Evolutionary conservation across 2,797 vertebrate genomes (phyloP), one percentile per base, ranked within the genome.

Genomic region (Hyperoplus immaculatus): DNA sequence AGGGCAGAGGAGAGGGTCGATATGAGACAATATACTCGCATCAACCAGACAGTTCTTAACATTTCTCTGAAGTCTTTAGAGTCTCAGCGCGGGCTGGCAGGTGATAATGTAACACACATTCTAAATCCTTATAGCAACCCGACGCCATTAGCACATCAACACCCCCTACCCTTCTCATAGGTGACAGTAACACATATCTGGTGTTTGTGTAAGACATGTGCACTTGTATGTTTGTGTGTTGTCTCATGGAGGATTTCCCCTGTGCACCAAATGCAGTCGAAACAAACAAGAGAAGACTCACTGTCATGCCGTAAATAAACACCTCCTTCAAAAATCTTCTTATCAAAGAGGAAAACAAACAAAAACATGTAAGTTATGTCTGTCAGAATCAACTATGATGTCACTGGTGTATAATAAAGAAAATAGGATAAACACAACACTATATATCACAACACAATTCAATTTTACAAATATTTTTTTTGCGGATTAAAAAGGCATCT

Each of bases 91-190:
- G n/a, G 72, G 63, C n/a, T 9, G 53, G 67, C 75, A 72, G 74
- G 87, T 86, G 88, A 87, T 90, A 88, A 90, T 90, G 80, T 77
- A 89, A 93, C 89, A 89, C 81, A 83, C 89, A 80, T 83, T 57
- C 68, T 69, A 61, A 90, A 85, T 78, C 81, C 81, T 80, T 75
- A 72, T 45, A 75, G 82, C 87, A 80, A 79, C 68, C 73, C 66
- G 51, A 63, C 75, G 64, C 74, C 75, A 88, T 90, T 84, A 89
- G 69, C 88, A 89, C 89, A 78, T 91, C 77, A 79, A 81, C 91
- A 83, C 87, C 39, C 50, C 55, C 57, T 78, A 56, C 51, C 39
- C 29, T 38, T 67, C 66, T 77, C 76, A 42, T 3, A 70, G 78
- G 81, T 61, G 74, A 71, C 81, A 62, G 66, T 50, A 82, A 83